Conservation (phyloP, 2,113 vertebrate genomes). For the Laticauda colubrina region DNA sequence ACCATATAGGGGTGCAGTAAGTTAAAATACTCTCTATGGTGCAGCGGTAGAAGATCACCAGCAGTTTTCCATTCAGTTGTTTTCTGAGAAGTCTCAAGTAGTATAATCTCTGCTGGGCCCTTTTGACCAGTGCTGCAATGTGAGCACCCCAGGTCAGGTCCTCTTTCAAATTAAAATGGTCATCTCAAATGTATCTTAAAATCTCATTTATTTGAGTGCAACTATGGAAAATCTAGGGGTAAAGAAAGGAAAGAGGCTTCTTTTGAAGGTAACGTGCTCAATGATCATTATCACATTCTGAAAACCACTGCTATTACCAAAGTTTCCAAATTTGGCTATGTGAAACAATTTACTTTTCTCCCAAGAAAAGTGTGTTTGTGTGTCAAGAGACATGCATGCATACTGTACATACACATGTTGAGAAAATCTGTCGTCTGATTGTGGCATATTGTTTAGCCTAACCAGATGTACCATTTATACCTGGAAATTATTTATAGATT, state of each 20-base stretch:
- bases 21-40: too few relatives aligned
- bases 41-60: too few relatives aligned
- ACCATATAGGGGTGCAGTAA: too few relatives aligned
- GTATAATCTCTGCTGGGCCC: too few relatives aligned
- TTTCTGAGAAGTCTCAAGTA: too few relatives aligned
- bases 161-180: not conserved
- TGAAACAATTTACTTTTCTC: not conserved
- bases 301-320: not conserved
- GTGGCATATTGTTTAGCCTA: not conserved
- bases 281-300: not conserved
- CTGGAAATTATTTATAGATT: not conserved
- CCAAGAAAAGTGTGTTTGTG: not conserved
- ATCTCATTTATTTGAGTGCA: not conserved
- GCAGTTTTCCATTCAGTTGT: too few relatives aligned
- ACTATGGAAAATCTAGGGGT: not conserved
- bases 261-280: not conserved
- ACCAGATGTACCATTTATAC: not conserved
- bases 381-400: not conserved
- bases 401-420: not conserved
- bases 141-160: too few relatives aligned
- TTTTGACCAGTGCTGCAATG: too few relatives aligned
- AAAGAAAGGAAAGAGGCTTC: not conserved
- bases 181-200: not conserved
- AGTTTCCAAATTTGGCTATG: not conserved
- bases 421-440: not conserved